Percentiles rank a stretch among this genome's conserved stretches.
Evolutionary conservation across 53 echinoderm and acorn worm genomes (phyloP).

Genomic region (Temnopleurus reevesii): DNA sequence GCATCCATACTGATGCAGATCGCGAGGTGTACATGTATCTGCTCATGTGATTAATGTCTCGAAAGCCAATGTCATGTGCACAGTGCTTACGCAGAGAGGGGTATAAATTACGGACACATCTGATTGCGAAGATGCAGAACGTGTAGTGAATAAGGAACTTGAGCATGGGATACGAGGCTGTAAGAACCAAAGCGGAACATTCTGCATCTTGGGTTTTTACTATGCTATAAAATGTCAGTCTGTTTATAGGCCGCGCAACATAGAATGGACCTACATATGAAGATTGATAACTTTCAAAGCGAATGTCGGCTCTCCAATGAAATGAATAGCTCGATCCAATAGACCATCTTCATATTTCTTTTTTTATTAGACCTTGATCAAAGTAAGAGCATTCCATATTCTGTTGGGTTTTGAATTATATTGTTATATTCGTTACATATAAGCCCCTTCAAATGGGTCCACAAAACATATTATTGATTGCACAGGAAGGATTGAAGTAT

Average conservation of each 20-base stretch:
- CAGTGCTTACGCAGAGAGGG: constrained; percentile 13
- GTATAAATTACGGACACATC: constrained; percentile 27
- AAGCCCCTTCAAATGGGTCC: no score
- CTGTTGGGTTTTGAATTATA: no score
- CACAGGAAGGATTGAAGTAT: no score
- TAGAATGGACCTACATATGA: not conserved
- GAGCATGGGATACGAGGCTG: not conserved
- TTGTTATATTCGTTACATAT: no score
- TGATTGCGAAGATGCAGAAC: not conserved
- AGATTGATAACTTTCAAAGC: constrained; percentile 2
- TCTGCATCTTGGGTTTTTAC: not conserved
- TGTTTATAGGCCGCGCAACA: not conserved
- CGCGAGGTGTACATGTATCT: no score
- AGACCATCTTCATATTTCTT: no score
- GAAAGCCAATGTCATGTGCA: constrained; percentile 21
- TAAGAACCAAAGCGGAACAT: not conserved
- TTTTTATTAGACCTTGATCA: no score
- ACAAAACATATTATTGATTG: no score
- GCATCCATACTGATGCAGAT: not conserved
- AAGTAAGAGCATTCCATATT: no score
- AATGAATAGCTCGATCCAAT: not conserved
- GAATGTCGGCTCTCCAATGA: not conserved
- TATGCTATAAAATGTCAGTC: constrained; percentile 2
- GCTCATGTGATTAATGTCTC: constrained; percentile 30
- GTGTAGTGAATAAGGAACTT: constrained; percentile 4